These are phyloP conservation scores for Scaptomyza pallida DNA, from an alignment of 1,140 invertebrate genomes.

Conservation along the genomic window DNA sequence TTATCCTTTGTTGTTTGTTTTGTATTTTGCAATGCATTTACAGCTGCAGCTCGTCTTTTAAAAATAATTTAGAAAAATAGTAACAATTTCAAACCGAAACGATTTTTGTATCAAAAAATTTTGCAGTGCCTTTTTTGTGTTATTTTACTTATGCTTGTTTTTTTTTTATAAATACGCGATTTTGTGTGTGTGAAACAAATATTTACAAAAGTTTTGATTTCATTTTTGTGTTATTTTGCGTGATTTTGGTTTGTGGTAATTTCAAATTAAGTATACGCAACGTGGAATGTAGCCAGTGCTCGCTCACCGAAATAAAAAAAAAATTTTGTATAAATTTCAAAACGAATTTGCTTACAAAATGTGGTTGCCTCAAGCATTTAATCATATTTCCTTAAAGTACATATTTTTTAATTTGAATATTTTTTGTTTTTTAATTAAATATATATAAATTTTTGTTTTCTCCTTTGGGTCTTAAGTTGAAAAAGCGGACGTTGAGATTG, in stretches of 20 bases:
- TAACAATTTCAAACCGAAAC: conserved; percentile 60
- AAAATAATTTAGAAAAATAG: conserved; percentile 62
- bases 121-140: conserved; percentile 60
- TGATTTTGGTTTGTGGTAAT: conserved; percentile 22
- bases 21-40: conserved; percentile 33
- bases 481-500: conserved; percentile 77
- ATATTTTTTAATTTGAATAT: conserved; percentile 21
- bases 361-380: conserved; percentile 60
- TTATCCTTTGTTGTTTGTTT: conserved; percentile 52
- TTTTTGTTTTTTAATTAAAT: conserved; percentile 32
- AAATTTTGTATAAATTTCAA: conserved; percentile 51
- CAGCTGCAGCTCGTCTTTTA: conserved; percentile 39
- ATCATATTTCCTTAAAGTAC: conserved; percentile 45
- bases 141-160: conserved; percentile 14
- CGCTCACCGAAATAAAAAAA: too few species aligned
- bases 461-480: conserved; percentile 47
- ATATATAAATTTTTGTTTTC: conserved; percentile 20
- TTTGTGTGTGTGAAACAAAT: conserved; percentile 55
- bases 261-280: conserved; percentile 47
- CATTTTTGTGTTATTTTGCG: conserved; percentile 12
- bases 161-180: conserved; percentile 24
- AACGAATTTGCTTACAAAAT: conserved; percentile 67
- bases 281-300: conserved; percentile 62
- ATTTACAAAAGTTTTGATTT: conserved; percentile 71
- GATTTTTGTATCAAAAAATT: conserved; percentile 58